Base-by-base conservation (phyloP, 2,797 vertebrate genomes). In the Botia almorhae region DNA sequence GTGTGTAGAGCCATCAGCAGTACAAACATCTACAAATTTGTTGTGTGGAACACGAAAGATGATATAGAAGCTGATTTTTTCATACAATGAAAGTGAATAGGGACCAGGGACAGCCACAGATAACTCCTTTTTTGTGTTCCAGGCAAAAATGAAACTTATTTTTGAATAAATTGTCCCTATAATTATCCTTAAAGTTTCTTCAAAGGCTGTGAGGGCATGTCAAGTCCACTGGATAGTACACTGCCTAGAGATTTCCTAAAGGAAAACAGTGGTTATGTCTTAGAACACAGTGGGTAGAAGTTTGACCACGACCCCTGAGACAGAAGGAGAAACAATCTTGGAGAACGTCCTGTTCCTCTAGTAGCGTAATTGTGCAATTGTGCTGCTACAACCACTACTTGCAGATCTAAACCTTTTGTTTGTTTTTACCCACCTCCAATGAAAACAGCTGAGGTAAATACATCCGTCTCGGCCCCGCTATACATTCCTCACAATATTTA, bases 401-500 rank as follows among this genome's bases (percentile, higher is more conserved):
- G 77, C 82, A 71, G 76, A 77, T 81, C 87, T 78, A 86, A 48
- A 75, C 65, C 69, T 19, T 75, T 87, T 93, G 88, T 92, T 91
- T 91, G 89, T 64, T 69, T 88, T 63, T 83, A 50, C 76, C 83
- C 80, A 85, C 82, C 56, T 85, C 60, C 82, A 75, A 84, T 84
- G 86, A 89, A 92, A 92, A 90, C 80, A 26, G 84, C 88, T 82
- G 84, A 87, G 84, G 88, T 90, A 93, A 92, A 89, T 87, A 89
- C 89, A 93, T 92, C 89, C 89, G 90, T 76, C 83, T 86, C 16
- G 29, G 78, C 82, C 79, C 87, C 90, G 90, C 90, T 82, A 90
- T 85, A 87, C 76, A 73, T 91, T 92, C 87, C 86, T 92, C 89
- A 87, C 82, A 87, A 88, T 87, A 88, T 81, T 83, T 82, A 87